phyloP scores from a whole-genome alignment of 1,140 invertebrate genomes.

The Drosophila paulistorum region DNA sequence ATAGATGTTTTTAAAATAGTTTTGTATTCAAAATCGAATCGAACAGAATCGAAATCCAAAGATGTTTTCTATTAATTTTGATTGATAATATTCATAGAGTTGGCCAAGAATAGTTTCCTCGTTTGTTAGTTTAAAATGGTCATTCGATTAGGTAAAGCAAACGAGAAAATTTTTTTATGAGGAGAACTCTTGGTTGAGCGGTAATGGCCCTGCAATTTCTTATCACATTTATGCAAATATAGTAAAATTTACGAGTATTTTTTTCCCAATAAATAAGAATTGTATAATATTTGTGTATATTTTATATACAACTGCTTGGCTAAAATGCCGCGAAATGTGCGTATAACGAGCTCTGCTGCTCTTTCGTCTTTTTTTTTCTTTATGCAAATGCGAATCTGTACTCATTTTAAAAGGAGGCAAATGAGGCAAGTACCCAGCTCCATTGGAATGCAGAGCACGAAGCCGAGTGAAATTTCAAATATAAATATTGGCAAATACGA shows the following conservation, averaged over 20 bases:
- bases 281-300: conserved; percentile 6
- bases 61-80: no score
- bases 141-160: no score
- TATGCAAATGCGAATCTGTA: conserved; percentile 69
- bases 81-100: no score
- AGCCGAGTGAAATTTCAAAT: conserved; percentile 50
- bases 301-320: conserved; percentile 26
- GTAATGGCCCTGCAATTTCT: conserved; percentile 9
- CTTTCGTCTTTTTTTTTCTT: conserved; percentile 25
- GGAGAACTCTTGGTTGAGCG: not conserved
- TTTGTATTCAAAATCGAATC: no score
- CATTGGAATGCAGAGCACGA: conserved; percentile 65
- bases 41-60: no score
- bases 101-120: no score
- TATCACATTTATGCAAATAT: conserved; percentile 59
- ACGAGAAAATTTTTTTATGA: not conserved
- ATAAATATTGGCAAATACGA: conserved; percentile 41
- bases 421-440: conserved; percentile 47
- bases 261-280: conserved; percentile 40
- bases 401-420: conserved; percentile 52
- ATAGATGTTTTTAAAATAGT: no score
- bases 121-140: no score
- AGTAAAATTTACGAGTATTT: conserved; percentile 57
- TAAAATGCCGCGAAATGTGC: conserved; percentile 66
- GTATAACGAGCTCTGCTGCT: conserved; percentile 61